Evolutionary conservation across 2,113 vertebrate species (phyloP).

Genomic region (Urocitellus parryii): DNA sequence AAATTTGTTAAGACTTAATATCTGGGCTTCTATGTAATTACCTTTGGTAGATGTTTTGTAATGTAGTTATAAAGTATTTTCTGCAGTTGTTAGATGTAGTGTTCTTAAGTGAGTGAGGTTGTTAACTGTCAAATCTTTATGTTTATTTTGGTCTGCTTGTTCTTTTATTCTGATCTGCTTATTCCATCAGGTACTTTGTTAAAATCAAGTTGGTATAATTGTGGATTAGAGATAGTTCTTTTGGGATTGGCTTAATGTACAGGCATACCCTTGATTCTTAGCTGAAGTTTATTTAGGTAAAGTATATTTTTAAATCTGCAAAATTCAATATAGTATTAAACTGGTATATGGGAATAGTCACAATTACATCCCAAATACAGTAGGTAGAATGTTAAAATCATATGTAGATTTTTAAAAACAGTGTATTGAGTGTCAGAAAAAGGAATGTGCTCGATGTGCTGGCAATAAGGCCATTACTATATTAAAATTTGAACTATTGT

Average conservation of each 20-base stretch:
- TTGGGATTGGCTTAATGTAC: background rate
- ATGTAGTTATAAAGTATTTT: background rate
- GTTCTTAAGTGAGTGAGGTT: background rate
- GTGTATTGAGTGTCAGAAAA: background rate
- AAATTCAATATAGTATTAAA: conserved; percentile 33
- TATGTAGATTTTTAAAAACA: background rate
- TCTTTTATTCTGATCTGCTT: background rate
- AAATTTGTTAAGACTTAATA: conserved; percentile 7
- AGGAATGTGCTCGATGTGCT: background rate
- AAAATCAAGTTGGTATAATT: background rate
- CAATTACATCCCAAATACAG: background rate
- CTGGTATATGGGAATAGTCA: background rate
- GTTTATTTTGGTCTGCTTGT: background rate
- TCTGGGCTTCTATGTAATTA: background rate
- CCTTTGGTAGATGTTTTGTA: conserved; percentile 11
- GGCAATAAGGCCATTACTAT: background rate
- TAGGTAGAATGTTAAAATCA: conserved; percentile 11
- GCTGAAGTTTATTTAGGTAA: conserved; percentile 20
- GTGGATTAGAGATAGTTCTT: background rate
- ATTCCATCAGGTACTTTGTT: background rate
- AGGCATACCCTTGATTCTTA: background rate
- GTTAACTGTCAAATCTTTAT: background rate
- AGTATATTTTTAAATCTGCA: background rate
- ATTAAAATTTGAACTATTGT: background rate
- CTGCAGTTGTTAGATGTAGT: background rate